Base-by-base conservation (phyloP, 2,888 invertebrate species). In the Chymomyza amoena region DNA sequence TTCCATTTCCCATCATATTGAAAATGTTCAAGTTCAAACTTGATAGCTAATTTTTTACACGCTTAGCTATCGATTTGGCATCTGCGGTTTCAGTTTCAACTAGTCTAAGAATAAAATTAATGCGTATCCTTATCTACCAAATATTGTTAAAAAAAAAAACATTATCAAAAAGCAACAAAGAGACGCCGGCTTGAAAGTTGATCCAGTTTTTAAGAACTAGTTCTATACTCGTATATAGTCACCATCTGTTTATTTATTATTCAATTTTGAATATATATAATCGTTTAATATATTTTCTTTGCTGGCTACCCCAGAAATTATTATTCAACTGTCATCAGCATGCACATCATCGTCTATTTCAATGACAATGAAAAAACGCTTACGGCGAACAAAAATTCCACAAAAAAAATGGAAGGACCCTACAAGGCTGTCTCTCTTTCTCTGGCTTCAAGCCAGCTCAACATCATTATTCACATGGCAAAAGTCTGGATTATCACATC, bases 391-490 rank as follows among this genome's bases (percentile, higher is more conserved):
- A 45, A 13, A 45, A 45, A 39, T 6, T 13, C 9, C 13, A 20
- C 20, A 39, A 39, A 39, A 39, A 45, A 13, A 13, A 39, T 9
- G 3, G 9, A 13, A 45, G 68, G 66, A 62, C 59, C 63, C 66
- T 68, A 64, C 75, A 71, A 69, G 62, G 73, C 71, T 73, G 13
- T 68, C 64, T 73, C 36, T 36, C 3, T 36, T 7, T 45, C 73
- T 13, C 70, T 70, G 39, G 39, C 39, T 45, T 4, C 39, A 63
- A 52, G 54, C 62, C 81, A 78, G 79, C 84, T 78, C 71, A 81
- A 71, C 80, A 80, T 79, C 84, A 84, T 84, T 84, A 83, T 81
- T 84, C 78, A 85, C 86, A 73, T 73, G 71, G 68, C 68, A 77
- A 70, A 81, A 73, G 74, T 72, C 70, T 64, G 83, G 76, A 85